phyloP scores from a whole-genome alignment of 2,888 invertebrate genomes.

The Sclerodermus sp. region DNA sequence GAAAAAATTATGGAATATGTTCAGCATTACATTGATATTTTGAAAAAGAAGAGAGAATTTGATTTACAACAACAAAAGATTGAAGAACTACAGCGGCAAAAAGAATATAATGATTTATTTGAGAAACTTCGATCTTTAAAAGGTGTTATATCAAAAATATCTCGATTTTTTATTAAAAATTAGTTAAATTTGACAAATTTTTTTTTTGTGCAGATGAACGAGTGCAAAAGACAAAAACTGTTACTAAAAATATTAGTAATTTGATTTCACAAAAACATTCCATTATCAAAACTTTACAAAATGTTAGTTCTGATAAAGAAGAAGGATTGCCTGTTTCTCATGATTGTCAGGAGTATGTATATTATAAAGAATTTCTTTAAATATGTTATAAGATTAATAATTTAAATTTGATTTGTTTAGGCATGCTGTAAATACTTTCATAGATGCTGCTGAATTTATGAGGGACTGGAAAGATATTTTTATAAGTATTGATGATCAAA shows the following conservation, averaged over 20 bases:
- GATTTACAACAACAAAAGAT: slow-evolving; percentile 2
- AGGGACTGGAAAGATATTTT: slow-evolving; percentile 19
- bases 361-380: background rate
- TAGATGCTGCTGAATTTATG: slow-evolving; percentile 29
- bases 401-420: slow-evolving; percentile 22
- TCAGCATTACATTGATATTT: background rate
- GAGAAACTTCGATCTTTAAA: slow-evolving; percentile 2
- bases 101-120: slow-evolving; percentile 12
- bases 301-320: slow-evolving; percentile 20
- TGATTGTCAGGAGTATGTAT: slow-evolving; percentile 34
- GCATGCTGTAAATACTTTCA: slow-evolving; percentile 28
- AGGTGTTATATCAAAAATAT: slow-evolving; percentile 6
- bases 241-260: slow-evolving; percentile 30
- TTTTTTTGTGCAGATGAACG: slow-evolving; percentile 14
- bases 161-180: background rate
- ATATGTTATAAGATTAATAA: background rate
- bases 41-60: slow-evolving; percentile 4
- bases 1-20: slow-evolving; percentile 20
- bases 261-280: slow-evolving; percentile 33
- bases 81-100: slow-evolving; percentile 4
- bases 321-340: slow-evolving; percentile 39
- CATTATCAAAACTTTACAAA: slow-evolving; percentile 33
- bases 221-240: slow-evolving; percentile 17
- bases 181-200: background rate
- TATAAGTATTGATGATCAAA: slow-evolving; percentile 10